These are phyloP conservation scores for Phyto melanocephala DNA, from an alignment of 2,888 invertebrate species.

Conservation along the genomic window DNA sequence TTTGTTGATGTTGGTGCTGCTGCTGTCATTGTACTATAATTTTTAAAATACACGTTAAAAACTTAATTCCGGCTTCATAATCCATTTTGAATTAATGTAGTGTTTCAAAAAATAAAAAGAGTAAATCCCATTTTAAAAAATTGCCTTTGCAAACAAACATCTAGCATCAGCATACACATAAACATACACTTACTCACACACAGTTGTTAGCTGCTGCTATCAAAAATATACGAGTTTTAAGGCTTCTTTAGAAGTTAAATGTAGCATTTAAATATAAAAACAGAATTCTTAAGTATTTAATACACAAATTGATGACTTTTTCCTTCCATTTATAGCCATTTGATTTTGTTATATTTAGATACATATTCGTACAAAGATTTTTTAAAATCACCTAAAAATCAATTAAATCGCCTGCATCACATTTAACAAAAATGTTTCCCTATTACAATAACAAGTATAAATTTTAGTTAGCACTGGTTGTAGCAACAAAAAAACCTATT, in stretches of 20 bases:
- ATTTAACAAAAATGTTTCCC: slow-evolving; percentile 21
- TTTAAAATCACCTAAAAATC: slow-evolving; percentile 42
- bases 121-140: slow-evolving; percentile 50
- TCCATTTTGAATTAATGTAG: slow-evolving; percentile 58
- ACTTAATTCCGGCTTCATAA: slow-evolving; percentile 57
- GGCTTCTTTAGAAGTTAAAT: background rate
- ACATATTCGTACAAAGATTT: too few species aligned
- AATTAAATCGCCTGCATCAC: slow-evolving; percentile 45
- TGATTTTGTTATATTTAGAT: slow-evolving; percentile 15
- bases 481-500: background rate
- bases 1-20: background rate
- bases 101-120: slow-evolving; percentile 26
- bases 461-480: background rate
- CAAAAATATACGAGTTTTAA: background rate
- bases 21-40: background rate
- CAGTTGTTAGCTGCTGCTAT: background rate
- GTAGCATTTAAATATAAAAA: background rate
- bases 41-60: slow-evolving; percentile 54
- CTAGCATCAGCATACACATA: slow-evolving; percentile 21
- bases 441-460: slow-evolving; percentile 23
- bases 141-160: slow-evolving; percentile 40
- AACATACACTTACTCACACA: too few species aligned
- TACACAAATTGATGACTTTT: slow-evolving; percentile 40
- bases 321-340: slow-evolving; percentile 3
- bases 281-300: slow-evolving; percentile 16